Conservation (phyloP, 2,113 vertebrate genomes). For the Theristicus caerulescens region DNA sequence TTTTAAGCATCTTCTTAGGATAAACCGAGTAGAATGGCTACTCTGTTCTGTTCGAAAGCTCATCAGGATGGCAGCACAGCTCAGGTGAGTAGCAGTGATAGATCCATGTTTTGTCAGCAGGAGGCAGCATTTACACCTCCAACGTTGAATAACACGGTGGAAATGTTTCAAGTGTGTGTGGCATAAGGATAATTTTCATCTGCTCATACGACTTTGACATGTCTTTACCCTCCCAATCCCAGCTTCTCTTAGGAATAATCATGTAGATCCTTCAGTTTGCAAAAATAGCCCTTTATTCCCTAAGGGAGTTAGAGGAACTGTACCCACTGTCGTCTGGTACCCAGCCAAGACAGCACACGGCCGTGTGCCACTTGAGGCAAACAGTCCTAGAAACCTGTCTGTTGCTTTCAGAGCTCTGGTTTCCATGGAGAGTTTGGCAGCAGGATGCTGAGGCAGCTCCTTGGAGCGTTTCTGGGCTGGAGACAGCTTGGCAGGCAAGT, state of each 20-base stretch:
- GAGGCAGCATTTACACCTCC: neutral
- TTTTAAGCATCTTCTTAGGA: neutral
- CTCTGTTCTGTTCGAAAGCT: neutral
- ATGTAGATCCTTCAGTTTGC: neutral
- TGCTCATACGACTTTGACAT: neutral
- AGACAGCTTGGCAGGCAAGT: neutral
- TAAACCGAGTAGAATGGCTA: fast-evolving
- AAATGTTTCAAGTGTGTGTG: fast-evolving
- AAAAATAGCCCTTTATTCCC: constrained; percentile 12
- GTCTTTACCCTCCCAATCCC: neutral
- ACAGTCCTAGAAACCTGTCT: neutral
- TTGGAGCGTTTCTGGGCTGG: neutral
- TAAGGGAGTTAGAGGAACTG: neutral
- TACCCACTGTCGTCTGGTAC: neutral
- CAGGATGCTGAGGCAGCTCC: neutral
- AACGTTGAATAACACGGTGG: fast-evolving
- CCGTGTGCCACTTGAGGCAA: neutral
- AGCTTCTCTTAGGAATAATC: neutral
- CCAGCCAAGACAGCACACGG: neutral
- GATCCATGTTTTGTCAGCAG: neutral
- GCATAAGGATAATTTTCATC: neutral
- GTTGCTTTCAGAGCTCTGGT: neutral
- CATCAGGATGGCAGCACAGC: fast-evolving
- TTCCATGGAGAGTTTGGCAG: neutral
- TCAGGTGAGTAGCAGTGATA: neutral